These are phyloP conservation scores for Tychaedon coryphoeus DNA, from an alignment of 2,113 vertebrate genomes.

Conservation along the genomic window DNA sequence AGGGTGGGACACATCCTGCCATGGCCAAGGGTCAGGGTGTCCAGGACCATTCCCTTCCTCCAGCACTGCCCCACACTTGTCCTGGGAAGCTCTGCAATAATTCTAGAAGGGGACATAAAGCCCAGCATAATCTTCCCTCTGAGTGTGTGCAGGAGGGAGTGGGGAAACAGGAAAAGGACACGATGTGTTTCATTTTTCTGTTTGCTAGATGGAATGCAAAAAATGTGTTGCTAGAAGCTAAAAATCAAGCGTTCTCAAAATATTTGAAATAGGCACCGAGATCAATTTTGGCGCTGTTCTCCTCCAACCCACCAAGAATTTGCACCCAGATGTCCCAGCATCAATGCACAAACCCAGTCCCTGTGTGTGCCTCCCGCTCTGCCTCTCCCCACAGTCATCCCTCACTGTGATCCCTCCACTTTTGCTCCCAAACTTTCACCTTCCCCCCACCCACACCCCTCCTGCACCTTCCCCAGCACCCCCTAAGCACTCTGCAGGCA, in stretches of 20 bases:
- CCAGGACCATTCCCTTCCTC: neutral
- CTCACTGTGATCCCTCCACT: neutral
- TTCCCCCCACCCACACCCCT: neutral
- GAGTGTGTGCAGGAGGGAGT: neutral
- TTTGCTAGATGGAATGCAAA: neutral
- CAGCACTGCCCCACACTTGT: neutral
- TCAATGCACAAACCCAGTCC: fast-evolving
- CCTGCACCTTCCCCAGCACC: neutral
- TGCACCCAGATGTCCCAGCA: neutral
- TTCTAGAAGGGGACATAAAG: neutral
- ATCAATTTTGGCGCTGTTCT: neutral
- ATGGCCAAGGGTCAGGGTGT: fast-evolving
- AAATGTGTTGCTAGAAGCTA: neutral
- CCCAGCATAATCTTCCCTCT: neutral
- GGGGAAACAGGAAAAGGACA: neutral
- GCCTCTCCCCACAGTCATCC: neutral
- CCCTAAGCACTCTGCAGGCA: neutral
- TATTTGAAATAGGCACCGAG: neutral
- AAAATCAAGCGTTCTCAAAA: neutral
- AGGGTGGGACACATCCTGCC: neutral
- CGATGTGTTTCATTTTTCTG: neutral
- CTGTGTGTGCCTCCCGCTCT: fast-evolving
- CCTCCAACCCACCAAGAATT: neutral
- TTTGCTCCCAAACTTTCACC: neutral
- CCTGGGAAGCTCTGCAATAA: neutral